Evolutionary conservation across 2,797 vertebrate genomes (phyloP).

Genomic region (Sebastiscus tertius): DNA sequence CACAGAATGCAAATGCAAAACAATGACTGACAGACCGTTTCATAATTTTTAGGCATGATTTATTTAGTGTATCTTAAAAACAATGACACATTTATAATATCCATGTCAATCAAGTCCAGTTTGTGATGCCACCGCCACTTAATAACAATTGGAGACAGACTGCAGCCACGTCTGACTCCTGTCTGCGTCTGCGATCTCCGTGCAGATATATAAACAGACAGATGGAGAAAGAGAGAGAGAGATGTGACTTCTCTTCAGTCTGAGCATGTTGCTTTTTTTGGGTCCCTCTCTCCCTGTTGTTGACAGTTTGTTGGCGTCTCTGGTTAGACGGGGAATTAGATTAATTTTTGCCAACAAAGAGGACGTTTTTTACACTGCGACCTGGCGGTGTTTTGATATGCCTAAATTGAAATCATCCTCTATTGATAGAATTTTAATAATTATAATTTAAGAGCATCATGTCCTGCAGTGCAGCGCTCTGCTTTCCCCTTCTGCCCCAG

Average conservation of each 20-base stretch:
- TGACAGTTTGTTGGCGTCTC: constrained; percentile 63
- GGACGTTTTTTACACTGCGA: constrained; percentile 29
- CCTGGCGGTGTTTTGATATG: neutral
- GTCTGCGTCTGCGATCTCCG: constrained; percentile 19
- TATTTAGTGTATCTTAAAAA: constrained; percentile 5
- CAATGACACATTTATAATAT: constrained; percentile 1
- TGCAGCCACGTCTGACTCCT: constrained; percentile 5
- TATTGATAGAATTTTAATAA: constrained; percentile 6
- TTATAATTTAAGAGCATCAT: neutral
- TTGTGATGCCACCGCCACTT: neutral
- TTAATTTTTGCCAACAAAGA: constrained; percentile 38
- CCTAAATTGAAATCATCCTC: constrained; percentile 5
- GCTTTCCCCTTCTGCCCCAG: neutral
- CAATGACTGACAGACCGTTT: constrained; percentile 1
- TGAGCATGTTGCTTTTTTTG: constrained; percentile 57
- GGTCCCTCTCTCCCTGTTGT: constrained; percentile 41
- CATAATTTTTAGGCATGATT: neutral
- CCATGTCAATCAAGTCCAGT: constrained; percentile 2
- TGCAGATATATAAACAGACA: constrained; percentile 52
- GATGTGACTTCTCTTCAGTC: constrained; percentile 30
- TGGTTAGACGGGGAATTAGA: constrained; percentile 23
- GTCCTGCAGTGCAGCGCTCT: neutral
- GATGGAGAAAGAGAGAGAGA: constrained; percentile 54
- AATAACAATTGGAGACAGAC: constrained; percentile 35
- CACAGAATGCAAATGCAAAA: neutral